Percentiles rank a stretch among this genome's conserved stretches.
Conservation (phyloP, 2,113 vertebrate genomes). For the Plestiodon gilberti region DNA sequence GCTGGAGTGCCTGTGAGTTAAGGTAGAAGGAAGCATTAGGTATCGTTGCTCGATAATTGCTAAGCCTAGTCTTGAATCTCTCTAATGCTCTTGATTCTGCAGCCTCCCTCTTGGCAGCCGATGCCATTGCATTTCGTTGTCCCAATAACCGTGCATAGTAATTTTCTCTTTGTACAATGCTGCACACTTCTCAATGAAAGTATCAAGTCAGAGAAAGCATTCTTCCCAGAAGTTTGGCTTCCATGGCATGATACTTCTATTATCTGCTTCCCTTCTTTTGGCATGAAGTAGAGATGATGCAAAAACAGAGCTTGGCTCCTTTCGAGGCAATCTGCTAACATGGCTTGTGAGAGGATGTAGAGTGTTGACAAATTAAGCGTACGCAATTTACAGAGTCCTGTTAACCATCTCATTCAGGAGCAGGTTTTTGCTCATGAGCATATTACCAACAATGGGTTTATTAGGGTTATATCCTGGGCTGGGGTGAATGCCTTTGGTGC, state of each 20-base stretch:
- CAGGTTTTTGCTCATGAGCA: background rate
- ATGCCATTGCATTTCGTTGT: conserved; percentile 24
- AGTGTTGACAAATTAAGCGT: conserved; percentile 64
- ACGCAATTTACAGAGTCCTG: conserved; percentile 44
- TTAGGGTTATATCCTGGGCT: background rate
- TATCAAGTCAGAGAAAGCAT: conserved; percentile 54
- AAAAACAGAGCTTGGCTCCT: conserved; percentile 64
- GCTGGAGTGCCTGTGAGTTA: too few species aligned
- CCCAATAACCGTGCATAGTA: conserved; percentile 45
- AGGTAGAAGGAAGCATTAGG: too few species aligned
- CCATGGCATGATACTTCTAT: conserved; percentile 57
- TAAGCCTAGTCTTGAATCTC: conserved; percentile 33
- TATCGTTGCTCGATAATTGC: rapidly evolving
- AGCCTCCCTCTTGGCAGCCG: conserved; percentile 44
- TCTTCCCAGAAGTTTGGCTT: conserved; percentile 12
- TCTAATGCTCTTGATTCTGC: conserved; percentile 24
- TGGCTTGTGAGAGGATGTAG: conserved; percentile 52
- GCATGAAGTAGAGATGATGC: conserved; percentile 43
- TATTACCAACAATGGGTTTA: background rate
- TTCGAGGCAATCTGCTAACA: conserved; percentile 67
- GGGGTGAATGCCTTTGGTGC: background rate
- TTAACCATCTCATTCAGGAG: background rate
- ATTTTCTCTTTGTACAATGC: conserved; percentile 37
- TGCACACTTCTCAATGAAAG: conserved; percentile 58
- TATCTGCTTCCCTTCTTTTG: conserved; percentile 54